Conservation (phyloP, 2,113 vertebrate species). For the Rhegmatorhina hoffmannsi region DNA sequence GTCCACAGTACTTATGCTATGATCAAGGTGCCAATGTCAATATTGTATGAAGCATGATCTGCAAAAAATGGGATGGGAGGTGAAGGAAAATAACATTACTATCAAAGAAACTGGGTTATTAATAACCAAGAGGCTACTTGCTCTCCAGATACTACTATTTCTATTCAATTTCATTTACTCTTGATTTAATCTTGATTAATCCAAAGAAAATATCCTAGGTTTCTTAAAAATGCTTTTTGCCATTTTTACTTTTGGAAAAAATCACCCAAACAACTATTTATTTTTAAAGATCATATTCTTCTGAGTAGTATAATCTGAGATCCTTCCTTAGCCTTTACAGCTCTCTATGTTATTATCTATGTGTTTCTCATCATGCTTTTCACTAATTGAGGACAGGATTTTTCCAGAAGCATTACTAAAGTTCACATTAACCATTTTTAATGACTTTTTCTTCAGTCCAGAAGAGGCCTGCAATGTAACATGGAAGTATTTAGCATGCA, state of each 20-base stretch:
- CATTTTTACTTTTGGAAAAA: not conserved
- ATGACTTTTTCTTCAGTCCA: not conserved
- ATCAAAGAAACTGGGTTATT: not conserved
- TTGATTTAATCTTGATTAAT: not conserved
- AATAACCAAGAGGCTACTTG: not conserved
- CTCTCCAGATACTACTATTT: not conserved
- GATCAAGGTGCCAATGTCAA: not conserved
- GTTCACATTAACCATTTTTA: not conserved
- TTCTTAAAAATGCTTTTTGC: not conserved
- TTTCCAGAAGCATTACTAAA: not conserved
- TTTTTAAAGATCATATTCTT: not conserved
- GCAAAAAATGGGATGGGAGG: not conserved
- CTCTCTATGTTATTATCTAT: not conserved
- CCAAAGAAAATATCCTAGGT: not conserved
- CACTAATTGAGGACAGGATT: not conserved
- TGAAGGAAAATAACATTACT: not conserved
- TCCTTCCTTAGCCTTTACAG: not conserved
- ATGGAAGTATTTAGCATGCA: conserved; percentile 52
- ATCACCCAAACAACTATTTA: not conserved
- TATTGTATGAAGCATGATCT: not conserved
- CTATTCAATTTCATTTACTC: not conserved
- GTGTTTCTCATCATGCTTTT: not conserved
- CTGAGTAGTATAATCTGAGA: not conserved
- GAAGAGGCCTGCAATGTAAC: not conserved
- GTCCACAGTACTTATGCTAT: not conserved